Percentiles rank a stretch among this genome's conserved stretches.
Evolutionary conservation across 2,888 invertebrate genomes (phyloP).

Genomic region (Plemyria rubiginata): DNA sequence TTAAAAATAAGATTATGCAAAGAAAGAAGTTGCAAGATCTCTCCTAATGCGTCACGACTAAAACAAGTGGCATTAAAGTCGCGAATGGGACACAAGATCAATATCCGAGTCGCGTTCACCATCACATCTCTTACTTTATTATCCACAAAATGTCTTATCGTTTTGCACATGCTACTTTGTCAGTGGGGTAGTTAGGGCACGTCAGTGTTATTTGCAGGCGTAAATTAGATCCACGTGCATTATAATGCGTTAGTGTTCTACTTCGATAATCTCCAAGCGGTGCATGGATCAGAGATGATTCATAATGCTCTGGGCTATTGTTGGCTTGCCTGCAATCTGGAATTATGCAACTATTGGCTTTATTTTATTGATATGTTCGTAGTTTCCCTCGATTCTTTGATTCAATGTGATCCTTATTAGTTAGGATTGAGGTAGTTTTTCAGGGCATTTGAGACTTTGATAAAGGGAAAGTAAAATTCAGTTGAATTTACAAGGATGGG

Average conservation of each 20-base stretch:
- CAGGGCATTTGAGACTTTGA: too few relatives aligned
- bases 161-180: conserved; percentile 81
- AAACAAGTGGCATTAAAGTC: neutral
- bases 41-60: too few relatives aligned
- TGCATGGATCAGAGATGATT: conserved; percentile 81
- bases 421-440: neutral
- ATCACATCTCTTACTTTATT: conserved; percentile 42
- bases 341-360: conserved; percentile 75
- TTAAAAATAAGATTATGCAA: too few relatives aligned
- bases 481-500: too few relatives aligned
- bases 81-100: conserved; percentile 1
- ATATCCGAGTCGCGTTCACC: conserved; percentile 8
- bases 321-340: conserved; percentile 73
- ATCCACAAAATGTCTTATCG: conserved; percentile 73
- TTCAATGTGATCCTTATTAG: neutral
- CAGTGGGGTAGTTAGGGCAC: conserved; percentile 56
- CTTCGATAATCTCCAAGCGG: conserved; percentile 81
- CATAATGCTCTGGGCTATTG: conserved; percentile 81
- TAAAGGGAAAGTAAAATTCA: too few relatives aligned
- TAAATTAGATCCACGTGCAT: conserved; percentile 84
- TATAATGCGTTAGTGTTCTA: conserved; percentile 83
- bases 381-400: neutral
- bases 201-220: conserved; percentile 71
- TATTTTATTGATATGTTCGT: conserved; percentile 36
- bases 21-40: too few relatives aligned